Evolutionary conservation across 1,140 invertebrate species (phyloP), one percentile per base, ranked within the genome.

Genomic region (Agraylea sexmaculata): DNA sequence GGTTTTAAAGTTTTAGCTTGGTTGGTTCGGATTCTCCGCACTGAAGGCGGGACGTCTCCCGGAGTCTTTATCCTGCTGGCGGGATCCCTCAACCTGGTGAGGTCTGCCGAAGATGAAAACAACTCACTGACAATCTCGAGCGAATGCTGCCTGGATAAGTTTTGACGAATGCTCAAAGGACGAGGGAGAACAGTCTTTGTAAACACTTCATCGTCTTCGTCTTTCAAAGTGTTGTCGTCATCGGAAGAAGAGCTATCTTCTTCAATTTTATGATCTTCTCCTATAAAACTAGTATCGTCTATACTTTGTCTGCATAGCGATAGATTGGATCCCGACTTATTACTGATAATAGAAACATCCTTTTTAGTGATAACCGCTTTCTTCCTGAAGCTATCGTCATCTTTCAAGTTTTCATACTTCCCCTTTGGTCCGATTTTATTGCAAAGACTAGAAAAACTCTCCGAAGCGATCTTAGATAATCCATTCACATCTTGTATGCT

Each of bases 11-110:
- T 41, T 25, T 45, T 41, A 0, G 58, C 59, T 19, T 58, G 46
- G 35, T 69, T 70, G 7, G 75, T 67, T 22, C 80, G 63, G 11
- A 78, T 74, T 47, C 74, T 71, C 8, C 81, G 51, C 2, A 83
- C 76, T 0, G 80, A 81, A 0, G 80, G 77, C 4, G 84, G 83
- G 1, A 87, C 69, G 55, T 83, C 80, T 0, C 83, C 79, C 0
- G 85, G 84, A 0, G 85, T 88, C 57, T 88, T 87, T 2, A 87
- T 78, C 37, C 83, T 68, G 19, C 73, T 73, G 31, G 77, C 74
- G 0, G 81, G 78, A 58, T 83, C 77, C 43, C 79, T 77, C 11
- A 88, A 56, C 29, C 75, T 64, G n/a, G 66, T 71, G 28, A 71
- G 52, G 52, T 73, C 75, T 39, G 56, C 69, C 22, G 61, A 56